A percentile compares a stretch with the other conserved stretches of the same genome.
phyloP scores from a whole-genome alignment of 30 jellyfish, hydroid and myxozoan species.

The Hydra vulgaris region DNA sequence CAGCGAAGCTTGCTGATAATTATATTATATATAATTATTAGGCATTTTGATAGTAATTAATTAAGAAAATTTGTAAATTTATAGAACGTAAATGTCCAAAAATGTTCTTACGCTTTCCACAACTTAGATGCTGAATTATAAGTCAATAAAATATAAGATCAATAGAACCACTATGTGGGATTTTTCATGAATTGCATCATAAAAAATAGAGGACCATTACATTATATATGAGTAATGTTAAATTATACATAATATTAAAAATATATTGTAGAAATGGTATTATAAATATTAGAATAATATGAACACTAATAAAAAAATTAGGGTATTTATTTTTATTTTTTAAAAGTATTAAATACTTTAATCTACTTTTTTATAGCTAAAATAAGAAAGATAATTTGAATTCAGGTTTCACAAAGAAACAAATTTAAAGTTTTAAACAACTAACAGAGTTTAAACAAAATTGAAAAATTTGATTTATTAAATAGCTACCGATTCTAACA shows the following conservation, averaged over 20 bases:
- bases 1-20: too few species aligned
- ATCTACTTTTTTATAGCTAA: not conserved
- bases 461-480: not conserved
- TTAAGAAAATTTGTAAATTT: not conserved
- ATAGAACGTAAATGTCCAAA: not conserved
- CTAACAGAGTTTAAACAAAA: not conserved
- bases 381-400: not conserved
- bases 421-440: not conserved
- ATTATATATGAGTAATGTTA: not conserved
- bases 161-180: too few species aligned
- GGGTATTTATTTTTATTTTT: not conserved
- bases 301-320: not conserved
- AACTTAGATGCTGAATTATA: not conserved
- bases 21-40: too few species aligned
- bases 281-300: too few species aligned
- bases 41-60: not conserved
- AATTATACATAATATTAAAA: not conserved
- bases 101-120: not conserved
- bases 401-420: not conserved
- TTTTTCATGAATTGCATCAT: not conserved
- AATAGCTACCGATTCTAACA: not conserved
- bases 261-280: not conserved
- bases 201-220: not conserved
- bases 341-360: not conserved
- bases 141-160: not conserved